Conservation (phyloP, 2,113 vertebrate genomes). For the Prunella fulvescens region DNA sequence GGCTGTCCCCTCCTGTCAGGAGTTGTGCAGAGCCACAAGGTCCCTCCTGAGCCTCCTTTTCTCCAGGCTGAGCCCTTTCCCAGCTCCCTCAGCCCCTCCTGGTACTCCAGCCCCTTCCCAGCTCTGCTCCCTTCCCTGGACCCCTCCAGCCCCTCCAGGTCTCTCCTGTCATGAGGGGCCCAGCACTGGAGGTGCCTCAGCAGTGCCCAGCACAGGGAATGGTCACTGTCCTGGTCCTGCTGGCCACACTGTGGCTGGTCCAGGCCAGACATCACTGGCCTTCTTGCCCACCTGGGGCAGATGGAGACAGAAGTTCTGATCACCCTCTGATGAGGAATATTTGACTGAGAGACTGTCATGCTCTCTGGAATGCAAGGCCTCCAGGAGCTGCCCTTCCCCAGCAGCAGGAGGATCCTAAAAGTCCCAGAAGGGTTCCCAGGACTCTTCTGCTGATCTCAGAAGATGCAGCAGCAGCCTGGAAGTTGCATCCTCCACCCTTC, state of each 20-base stretch:
- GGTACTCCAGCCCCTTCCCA: neutral
- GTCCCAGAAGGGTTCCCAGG: neutral
- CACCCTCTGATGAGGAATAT: neutral
- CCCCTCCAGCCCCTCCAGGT: fast-evolving
- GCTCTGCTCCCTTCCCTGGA: neutral
- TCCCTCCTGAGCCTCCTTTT: neutral
- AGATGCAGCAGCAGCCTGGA: neutral
- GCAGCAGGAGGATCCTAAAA: neutral
- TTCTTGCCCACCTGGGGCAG: neutral
- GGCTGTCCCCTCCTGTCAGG: neutral
- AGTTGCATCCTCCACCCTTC: neutral
- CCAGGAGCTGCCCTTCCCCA: neutral
- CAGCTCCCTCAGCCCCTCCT: neutral
- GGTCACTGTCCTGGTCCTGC: neutral
- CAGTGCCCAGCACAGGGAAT: neutral
- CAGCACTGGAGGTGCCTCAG: neutral
- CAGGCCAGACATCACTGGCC: neutral
- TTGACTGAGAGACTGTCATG: neutral
- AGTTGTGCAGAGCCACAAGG: neutral
- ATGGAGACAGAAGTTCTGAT: neutral
- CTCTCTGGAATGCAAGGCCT: neutral
- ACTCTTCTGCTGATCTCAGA: neutral
- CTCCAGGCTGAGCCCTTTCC: neutral
- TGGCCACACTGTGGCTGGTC: neutral
- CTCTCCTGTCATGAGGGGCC: fast-evolving